Percentiles rank a stretch among this genome's conserved stretches.
phyloP scores from a whole-genome alignment of 2,797 vertebrate species.

The Scomberomorus guttatus region DNA sequence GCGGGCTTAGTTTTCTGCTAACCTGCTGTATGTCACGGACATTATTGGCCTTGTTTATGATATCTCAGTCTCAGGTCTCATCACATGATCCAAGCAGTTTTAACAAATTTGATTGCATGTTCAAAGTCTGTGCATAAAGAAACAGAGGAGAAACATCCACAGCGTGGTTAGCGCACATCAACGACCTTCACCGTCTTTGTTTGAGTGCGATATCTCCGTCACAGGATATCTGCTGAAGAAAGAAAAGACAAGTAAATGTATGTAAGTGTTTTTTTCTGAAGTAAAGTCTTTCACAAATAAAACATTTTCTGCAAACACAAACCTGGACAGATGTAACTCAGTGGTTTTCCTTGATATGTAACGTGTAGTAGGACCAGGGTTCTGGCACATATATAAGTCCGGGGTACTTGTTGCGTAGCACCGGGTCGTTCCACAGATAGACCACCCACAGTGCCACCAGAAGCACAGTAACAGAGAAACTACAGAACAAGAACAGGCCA shows the following conservation, averaged over 20 bases:
- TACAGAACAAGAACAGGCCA: slow-evolving; percentile 92
- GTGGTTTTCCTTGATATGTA: slow-evolving; percentile 85
- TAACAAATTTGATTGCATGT: background rate
- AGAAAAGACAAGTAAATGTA: background rate
- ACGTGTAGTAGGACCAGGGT: slow-evolving; percentile 96
- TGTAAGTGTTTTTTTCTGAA: background rate
- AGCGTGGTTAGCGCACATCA: background rate
- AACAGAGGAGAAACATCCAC: background rate
- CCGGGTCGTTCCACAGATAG: slow-evolving; percentile 93
- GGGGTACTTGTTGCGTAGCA: slow-evolving; percentile 93
- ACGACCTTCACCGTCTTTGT: background rate
- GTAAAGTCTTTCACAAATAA: background rate
- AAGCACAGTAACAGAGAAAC: slow-evolving; percentile 87
- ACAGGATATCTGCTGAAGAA: background rate
- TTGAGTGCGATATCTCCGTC: background rate
- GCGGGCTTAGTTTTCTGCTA: background rate
- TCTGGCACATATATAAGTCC: slow-evolving; percentile 95
- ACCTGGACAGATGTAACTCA: slow-evolving; percentile 38
- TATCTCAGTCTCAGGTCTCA: background rate
- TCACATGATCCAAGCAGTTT: background rate
- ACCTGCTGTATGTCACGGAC: no score
- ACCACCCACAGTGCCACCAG: slow-evolving; percentile 92
- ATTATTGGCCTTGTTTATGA: no score
- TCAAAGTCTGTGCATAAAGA: background rate
- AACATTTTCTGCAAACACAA: slow-evolving; percentile 1